Evolutionary conservation across 53 echinoderm and acorn worm species (phyloP), one percentile per base, ranked within the genome.

Genomic region (Echinometra lucunter): DNA sequence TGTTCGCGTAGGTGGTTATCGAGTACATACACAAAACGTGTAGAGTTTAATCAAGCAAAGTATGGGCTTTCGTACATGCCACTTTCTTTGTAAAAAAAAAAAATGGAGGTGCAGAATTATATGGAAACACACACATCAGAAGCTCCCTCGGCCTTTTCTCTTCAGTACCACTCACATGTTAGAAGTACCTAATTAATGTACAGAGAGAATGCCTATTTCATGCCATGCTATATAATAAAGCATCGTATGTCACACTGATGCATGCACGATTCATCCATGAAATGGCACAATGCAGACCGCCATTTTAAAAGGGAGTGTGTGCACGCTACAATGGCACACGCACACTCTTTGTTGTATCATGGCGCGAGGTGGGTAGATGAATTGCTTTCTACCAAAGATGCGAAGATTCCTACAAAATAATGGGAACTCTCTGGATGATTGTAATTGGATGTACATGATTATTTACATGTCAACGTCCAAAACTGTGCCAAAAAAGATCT

Each of bases 331-430:
- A n/a, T n/a, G n/a, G n/a, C 25, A 37, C 49, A 42, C 7, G 40
- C n/a, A n/a, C n/a, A n/a, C n/a, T 40, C 78, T 78, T 40, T 85
- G 49, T 85, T 85, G 28, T 19, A 42, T 21, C n/a, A 49, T 85
- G 85, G 85, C 49, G 28, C 25, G 18, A n/a, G 23, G 38, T 40
- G 38, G 78, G n/a, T n/a, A n/a, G n/a, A 16, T 45, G 85, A 40
- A 6, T 9, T n/a, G 49, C 85, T 85, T 85, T 85, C 85, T 85
- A 85, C 49, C n/a, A 27, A 47, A 85, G 85, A 85, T 85, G 85
- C 13, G 49, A 28, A 40, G 45, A 47, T 27, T n/a, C 1, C 27
- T 45, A 85, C 49, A 47, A 38, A n/a, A n/a, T n/a, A n/a, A 40
- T 78, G 16, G 5, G 40, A 78, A 17, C 19, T 78, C 78, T 78